Conservation (phyloP, 2,113 vertebrate genomes). For the Calypte anna region DNA sequence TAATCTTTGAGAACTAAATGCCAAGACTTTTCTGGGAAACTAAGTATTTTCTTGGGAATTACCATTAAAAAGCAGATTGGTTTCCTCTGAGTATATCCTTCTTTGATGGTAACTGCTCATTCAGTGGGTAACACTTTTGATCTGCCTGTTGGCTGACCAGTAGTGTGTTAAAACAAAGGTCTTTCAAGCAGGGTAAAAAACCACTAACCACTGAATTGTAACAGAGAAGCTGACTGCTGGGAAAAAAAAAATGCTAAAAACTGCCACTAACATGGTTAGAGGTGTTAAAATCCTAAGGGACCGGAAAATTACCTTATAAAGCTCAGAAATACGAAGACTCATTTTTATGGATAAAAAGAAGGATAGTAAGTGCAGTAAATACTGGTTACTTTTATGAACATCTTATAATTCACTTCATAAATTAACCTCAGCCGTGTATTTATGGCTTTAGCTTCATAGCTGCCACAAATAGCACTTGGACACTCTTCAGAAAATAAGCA, state of each 20-base stretch:
- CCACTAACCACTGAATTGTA: background rate
- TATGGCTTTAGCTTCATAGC: background rate
- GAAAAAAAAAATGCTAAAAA: background rate
- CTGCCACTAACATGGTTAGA: background rate
- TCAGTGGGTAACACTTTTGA: background rate
- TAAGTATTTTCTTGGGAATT: background rate
- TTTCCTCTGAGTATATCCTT: background rate
- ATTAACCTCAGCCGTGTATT: background rate
- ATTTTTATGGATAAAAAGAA: background rate
- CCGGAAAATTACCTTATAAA: background rate
- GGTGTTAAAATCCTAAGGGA: background rate
- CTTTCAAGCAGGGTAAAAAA: background rate
- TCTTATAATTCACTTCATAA: background rate
- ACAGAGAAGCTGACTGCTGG: background rate
- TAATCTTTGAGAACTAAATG: background rate
- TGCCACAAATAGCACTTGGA: background rate
- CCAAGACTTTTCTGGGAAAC: background rate
- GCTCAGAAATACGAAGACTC: background rate
- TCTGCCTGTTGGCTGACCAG: background rate
- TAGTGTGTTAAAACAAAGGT: background rate
- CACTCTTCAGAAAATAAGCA: background rate
- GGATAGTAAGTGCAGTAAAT: background rate
- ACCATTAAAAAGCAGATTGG: background rate
- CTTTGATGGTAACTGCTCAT: background rate
- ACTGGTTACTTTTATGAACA: background rate